Base-by-base conservation (phyloP, 2,888 invertebrate species). In the Eristalinus sepulchralis region DNA sequence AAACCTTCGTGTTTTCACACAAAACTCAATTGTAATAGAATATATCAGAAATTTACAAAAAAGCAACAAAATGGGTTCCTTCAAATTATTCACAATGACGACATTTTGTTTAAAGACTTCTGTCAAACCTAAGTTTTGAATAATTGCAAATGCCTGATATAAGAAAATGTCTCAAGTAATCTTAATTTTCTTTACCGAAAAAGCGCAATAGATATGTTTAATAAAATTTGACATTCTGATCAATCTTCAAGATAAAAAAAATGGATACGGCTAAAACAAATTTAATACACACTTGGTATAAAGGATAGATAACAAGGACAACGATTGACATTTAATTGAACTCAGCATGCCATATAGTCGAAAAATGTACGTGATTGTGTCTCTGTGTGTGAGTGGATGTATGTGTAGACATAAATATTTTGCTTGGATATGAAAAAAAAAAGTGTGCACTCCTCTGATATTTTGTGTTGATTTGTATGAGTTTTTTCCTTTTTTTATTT, bases 391-490 rank as follows among this genome's bases (percentile, higher is more conserved):
- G 24, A 4, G 47, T 24, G 57, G 24, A 24, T 33, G 34, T 62
- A 68, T 47, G 17, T 70, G 20, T 76, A 73, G 78, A 47, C n/a
- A 39, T 17, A 39, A 68, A 68, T 76, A 76, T 85, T 88, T 88
- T 88, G 83, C 86, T 88, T 88, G 88, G 84, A 77, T 88, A 10
- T 73, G 64, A n/a, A 47, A 68, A 62, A n/a, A 47, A 68, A 62
- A 59, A 22, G 53, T 17, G 67, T 64, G 36, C 57, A 47, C 55
- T 5, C 22, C 9, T n/a, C 62, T 39, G 62, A 53, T 27, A 39
- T 36, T 63, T 9, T 60, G 31, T 70, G 68, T 68, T 4, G 53
- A 34, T 70, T 68, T 27, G n/a, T 31, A 27, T 27, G n/a, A 34
- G 57, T 55, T 33, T 59, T 57, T 22, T 8, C 33, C 20, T 20